Conservation (phyloP, 2,888 invertebrate species). For the Cenopis cana region DNA sequence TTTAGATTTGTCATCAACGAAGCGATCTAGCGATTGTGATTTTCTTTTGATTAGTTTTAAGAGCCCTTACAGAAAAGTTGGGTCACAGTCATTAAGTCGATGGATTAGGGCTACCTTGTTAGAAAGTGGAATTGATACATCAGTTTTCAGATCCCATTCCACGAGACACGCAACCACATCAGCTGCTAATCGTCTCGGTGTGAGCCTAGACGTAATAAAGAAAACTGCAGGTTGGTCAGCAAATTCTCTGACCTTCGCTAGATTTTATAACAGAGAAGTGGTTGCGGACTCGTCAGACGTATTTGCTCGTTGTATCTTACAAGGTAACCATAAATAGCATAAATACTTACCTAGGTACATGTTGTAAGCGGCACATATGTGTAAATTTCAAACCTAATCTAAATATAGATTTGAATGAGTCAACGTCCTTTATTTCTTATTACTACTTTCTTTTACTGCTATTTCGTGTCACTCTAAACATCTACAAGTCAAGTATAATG, state of each 20-base stretch:
- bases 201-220: background rate
- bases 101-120: background rate
- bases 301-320: background rate
- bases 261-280: background rate
- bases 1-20: background rate
- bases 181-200: background rate
- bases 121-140: background rate
- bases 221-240: background rate
- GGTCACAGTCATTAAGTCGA: constrained; percentile 2
- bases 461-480: no score
- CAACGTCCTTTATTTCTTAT: no score
- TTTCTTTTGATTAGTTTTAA: constrained; percentile 1
- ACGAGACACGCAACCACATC: constrained; percentile 2
- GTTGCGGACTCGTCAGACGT: background rate
- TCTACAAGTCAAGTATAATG: no score
- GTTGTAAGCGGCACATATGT: no score
- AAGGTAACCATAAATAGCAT: background rate
- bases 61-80: background rate
- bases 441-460: no score
- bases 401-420: no score
- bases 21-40: background rate
- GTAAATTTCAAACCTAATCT: no score
- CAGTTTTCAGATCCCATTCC: background rate
- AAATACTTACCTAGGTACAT: no score
- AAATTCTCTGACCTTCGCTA: background rate